These are phyloP conservation scores for Haemorhous mexicanus DNA, from an alignment of 2,113 vertebrate species.

Conservation along the genomic window DNA sequence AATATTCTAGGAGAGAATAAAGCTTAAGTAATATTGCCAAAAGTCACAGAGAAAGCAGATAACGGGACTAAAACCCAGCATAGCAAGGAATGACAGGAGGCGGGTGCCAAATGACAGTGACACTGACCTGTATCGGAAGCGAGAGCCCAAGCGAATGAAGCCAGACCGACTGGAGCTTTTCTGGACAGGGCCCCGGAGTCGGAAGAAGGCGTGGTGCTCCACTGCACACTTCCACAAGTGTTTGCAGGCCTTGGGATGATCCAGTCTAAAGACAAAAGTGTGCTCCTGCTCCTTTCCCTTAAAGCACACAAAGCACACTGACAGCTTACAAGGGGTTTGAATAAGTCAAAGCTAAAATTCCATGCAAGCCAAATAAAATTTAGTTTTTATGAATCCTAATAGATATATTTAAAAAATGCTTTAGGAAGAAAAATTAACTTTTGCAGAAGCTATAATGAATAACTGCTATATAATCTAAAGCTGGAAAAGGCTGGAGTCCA, in stretches of 20 bases:
- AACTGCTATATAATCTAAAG: background rate
- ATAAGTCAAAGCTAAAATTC: background rate
- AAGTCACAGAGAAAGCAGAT: background rate
- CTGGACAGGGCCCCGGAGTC: conserved; percentile 90
- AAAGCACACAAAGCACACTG: conserved; percentile 19
- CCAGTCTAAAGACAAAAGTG: conserved; percentile 96
- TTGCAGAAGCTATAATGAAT: background rate
- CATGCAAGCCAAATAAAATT: background rate
- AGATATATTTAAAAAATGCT: background rate
- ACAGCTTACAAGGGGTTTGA: background rate
- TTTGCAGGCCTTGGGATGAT: conserved; percentile 97
- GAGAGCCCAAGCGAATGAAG: conserved; percentile 95
- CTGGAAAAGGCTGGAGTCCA: background rate
- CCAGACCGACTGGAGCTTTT: conserved; percentile 84
- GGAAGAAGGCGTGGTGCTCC: conserved; percentile 97
- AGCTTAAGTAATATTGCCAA: background rate
- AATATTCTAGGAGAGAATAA: background rate
- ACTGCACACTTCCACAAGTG: conserved; percentile 98
- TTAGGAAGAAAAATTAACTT: background rate
- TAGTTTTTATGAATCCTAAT: background rate
- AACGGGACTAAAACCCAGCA: background rate
- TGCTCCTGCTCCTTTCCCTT: conserved; percentile 99
- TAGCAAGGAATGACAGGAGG: background rate
- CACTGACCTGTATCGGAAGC: conserved; percentile 93
- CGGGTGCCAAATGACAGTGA: rapidly evolving